phyloP scores from a whole-genome alignment of 2,888 invertebrate genomes.

The Thera obeliscata region DNA sequence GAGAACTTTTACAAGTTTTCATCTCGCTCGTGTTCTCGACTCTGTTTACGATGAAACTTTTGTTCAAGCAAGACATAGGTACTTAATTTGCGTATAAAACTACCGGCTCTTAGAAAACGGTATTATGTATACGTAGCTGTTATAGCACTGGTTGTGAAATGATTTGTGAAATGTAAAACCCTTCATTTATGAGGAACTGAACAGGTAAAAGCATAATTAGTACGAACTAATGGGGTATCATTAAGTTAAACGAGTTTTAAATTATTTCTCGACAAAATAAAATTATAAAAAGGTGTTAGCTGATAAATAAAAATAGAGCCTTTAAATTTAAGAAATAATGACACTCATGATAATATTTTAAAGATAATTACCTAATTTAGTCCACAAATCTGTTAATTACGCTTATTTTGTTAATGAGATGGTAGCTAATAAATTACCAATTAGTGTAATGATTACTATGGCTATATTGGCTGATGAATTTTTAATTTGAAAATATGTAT shows the following conservation, averaged over 20 bases:
- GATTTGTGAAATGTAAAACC: slow-evolving; percentile 9
- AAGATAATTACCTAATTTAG: not conserved
- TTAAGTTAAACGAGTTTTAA: slow-evolving; percentile 24
- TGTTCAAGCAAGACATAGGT: slow-evolving; percentile 36
- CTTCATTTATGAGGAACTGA: slow-evolving; percentile 24
- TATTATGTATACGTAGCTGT: slow-evolving; percentile 6
- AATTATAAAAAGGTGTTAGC: slow-evolving; percentile 3
- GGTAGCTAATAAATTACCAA: not conserved
- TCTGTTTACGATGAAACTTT: slow-evolving; percentile 46
- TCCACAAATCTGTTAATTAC: not conserved
- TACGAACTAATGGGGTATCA: slow-evolving; percentile 27
- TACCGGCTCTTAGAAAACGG: slow-evolving; percentile 6
- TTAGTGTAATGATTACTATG: not conserved
- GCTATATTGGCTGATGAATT: not conserved
- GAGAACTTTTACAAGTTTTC: slow-evolving; percentile 47
- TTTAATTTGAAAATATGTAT: too few relatives aligned
- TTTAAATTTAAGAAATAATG: not conserved
- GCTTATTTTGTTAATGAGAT: not conserved
- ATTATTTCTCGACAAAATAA: slow-evolving; percentile 21
- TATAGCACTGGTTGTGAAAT: slow-evolving; percentile 9
- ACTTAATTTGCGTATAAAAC: slow-evolving; percentile 28
- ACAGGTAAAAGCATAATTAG: slow-evolving; percentile 24
- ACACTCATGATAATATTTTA: not conserved
- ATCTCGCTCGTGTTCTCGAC: slow-evolving; percentile 43
- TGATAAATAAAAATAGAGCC: not conserved